Evolutionary conservation across 2,113 vertebrate species (phyloP), one percentile per base, ranked within the genome.

Genomic region (Ophiodon elongatus): DNA sequence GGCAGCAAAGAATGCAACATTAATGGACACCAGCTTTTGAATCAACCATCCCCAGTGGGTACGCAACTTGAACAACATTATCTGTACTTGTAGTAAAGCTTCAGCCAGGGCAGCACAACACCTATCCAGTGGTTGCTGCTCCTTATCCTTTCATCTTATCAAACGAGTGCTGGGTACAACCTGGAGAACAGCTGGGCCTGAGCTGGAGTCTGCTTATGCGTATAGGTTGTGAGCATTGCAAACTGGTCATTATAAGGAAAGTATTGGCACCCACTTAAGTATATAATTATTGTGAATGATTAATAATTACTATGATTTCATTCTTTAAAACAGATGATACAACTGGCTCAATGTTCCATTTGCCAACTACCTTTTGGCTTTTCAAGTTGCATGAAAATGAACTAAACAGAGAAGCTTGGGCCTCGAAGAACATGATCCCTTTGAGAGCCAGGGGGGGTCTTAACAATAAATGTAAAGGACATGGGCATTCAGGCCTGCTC

Each of bases 111-210:
- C 63, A 80, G 74, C 62, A 21, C 21, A 76, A 56, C 37, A 63
- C 57, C 75, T 69, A 66, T 76, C 63, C 73, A 66, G 45, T 72
- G 37, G 47, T 60, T 67, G 33, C 60, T 76, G 60, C 76, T 85
- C 67, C 80, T 78, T 73, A 66, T 85, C 37, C 76, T 63, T 70
- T 78, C 82, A 85, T 89, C 85, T 91, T 88, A 91, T 93, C 85
- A 37, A n/a, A 37, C 4, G 19, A 81, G 11, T 35, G 39, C 64
- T 50, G 82, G 83, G 83, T 88, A 85, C 80, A 85, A 83, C 68
- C 85, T 25, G 45, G 15, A 67, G 78, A 7, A 39, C 73, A 78
- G 70, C 63, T 75, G 67, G 72, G 47, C n/a, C 41, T 72, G 54
- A 67, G 54, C 35, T 65, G 50, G 47, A n/a, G 47, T 89, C 87